Conservation (phyloP, 2,888 invertebrate species). For the Timema cristinae region DNA sequence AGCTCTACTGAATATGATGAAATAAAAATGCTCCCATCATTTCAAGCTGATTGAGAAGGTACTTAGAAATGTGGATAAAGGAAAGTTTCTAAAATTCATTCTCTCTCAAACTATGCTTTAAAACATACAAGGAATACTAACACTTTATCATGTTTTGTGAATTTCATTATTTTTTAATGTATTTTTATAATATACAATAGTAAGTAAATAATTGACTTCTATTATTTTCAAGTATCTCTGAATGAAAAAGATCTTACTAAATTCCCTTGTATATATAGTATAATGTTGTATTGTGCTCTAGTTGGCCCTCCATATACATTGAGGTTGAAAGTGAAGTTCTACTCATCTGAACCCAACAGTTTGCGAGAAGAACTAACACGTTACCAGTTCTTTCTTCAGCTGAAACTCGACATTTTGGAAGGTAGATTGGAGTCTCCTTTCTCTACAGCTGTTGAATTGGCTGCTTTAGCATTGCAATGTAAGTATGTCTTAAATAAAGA, state of each 20-base stretch:
- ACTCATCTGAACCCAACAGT: slow-evolving; percentile 96
- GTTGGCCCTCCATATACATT: slow-evolving; percentile 98
- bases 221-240: no score
- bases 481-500: slow-evolving; percentile 42
- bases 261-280: background rate
- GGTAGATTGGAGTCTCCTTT: slow-evolving; percentile 88
- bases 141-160: no score
- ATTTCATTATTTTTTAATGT: no score
- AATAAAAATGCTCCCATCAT: no score
- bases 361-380: slow-evolving; percentile 95
- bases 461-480: slow-evolving; percentile 93
- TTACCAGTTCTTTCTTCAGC: slow-evolving; percentile 96
- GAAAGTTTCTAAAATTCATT: no score
- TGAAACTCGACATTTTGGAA: slow-evolving; percentile 91
- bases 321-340: slow-evolving; percentile 94
- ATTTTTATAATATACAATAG: no score
- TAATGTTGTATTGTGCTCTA: slow-evolving; percentile 44
- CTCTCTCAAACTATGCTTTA: no score
- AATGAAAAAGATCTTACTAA: background rate
- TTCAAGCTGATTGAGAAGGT: no score
- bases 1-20: no score
- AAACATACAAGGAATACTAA: no score
- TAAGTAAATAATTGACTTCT: no score
- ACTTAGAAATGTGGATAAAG: no score
- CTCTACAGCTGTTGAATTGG: slow-evolving; percentile 81